Percentiles rank a stretch among this genome's conserved stretches.
Conservation (phyloP, 2,888 invertebrate genomes). For the Caenorhabditis angaria region DNA sequence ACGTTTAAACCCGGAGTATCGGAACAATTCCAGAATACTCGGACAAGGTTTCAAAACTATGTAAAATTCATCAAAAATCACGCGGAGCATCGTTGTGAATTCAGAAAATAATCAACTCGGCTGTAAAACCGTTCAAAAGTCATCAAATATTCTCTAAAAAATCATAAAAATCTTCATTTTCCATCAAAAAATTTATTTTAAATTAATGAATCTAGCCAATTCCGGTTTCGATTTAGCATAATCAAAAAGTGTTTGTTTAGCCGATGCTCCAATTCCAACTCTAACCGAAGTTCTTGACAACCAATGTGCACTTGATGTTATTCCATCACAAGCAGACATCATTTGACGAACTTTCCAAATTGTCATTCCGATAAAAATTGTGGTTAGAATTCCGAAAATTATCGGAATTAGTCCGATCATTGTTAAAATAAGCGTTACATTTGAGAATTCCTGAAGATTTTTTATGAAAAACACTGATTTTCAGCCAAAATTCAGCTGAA, state of each 20-base stretch:
- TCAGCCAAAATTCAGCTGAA: neutral
- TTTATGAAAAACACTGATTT: too few relatives aligned
- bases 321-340: neutral
- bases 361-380: neutral
- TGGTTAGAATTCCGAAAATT: neutral
- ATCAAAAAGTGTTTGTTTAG: slow-evolving; percentile 45
- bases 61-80: neutral
- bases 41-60: neutral
- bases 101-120: too few relatives aligned
- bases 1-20: neutral
- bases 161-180: neutral
- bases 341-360: slow-evolving; percentile 8
- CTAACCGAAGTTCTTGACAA: slow-evolving; percentile 56
- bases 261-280: slow-evolving; percentile 53
- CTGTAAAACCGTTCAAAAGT: neutral
- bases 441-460: slow-evolving; percentile 11
- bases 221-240: slow-evolving; percentile 55
- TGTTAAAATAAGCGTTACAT: slow-evolving; percentile 18
- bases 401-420: slow-evolving; percentile 16
- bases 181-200: neutral
- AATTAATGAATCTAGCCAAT: slow-evolving; percentile 17
- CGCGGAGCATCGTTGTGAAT: neutral
- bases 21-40: neutral
- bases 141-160: slow-evolving; percentile 15
- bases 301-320: slow-evolving; percentile 48